These are phyloP conservation scores for Rhinoptilus africanus DNA, from an alignment of 2,113 vertebrate species.

Conservation along the genomic window DNA sequence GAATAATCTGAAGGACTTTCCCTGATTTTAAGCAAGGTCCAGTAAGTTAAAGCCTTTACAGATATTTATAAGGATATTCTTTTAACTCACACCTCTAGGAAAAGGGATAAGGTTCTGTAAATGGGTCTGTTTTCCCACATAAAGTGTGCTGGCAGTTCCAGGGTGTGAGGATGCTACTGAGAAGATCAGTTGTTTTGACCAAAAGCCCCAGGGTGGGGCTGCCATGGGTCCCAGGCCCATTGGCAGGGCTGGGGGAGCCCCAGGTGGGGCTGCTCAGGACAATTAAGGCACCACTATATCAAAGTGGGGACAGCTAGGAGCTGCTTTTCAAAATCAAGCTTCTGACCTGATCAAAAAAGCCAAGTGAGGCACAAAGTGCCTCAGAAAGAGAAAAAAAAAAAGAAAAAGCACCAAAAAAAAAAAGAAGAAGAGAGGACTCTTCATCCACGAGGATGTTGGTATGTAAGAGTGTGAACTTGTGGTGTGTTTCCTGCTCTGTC, in stretches of 20 bases:
- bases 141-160: neutral
- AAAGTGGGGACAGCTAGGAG: fast-evolving
- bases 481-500: neutral
- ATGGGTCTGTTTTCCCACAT: neutral
- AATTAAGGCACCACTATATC: neutral
- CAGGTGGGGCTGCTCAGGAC: neutral
- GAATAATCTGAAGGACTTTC: neutral
- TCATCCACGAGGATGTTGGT: neutral
- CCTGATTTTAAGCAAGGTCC: neutral
- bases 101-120: neutral
- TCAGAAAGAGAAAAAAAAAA: fast-evolving
- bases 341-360: fast-evolving
- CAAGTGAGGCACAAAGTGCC: fast-evolving
- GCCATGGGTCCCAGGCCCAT: fast-evolving
- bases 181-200: neutral
- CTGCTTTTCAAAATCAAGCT: fast-evolving
- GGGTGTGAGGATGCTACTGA: neutral
- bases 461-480: neutral
- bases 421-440: no score
- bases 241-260: neutral
- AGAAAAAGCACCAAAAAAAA: no score
- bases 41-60: neutral
- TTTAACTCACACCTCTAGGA: neutral
- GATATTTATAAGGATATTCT: neutral
- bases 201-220: neutral